A percentile compares a stretch with the other conserved stretches of the same genome.
phyloP scores from a whole-genome alignment of 2,113 vertebrate genomes.

The Cephalopholis sonnerati region DNA sequence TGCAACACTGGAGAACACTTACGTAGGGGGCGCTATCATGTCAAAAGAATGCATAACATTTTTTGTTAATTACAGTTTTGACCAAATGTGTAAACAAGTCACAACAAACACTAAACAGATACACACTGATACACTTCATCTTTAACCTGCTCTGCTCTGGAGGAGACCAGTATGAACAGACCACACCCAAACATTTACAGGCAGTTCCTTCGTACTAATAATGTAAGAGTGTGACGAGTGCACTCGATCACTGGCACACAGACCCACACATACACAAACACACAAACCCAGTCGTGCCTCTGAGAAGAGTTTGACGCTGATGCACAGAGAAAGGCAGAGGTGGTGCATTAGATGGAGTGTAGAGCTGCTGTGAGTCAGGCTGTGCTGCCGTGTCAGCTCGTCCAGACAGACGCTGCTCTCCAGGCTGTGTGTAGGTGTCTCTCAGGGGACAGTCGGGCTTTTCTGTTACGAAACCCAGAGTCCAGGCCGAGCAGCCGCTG shows the following conservation, averaged over 20 bases:
- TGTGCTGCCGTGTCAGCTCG: slow-evolving; percentile 61
- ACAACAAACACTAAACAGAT: background rate
- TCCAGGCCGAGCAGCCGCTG: slow-evolving; percentile 30
- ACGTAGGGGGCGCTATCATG: too few species aligned
- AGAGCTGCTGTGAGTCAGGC: slow-evolving; percentile 70
- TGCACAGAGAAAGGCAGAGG: slow-evolving; percentile 73
- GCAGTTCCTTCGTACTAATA: background rate
- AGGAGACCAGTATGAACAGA: background rate
- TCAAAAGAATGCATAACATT: too few species aligned
- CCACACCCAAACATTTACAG: background rate
- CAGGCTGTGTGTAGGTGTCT: slow-evolving; percentile 68
- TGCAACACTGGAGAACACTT: too few species aligned
- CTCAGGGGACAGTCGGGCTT: slow-evolving; percentile 66
- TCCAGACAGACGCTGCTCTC: slow-evolving; percentile 69
- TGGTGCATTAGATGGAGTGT: slow-evolving; percentile 68
- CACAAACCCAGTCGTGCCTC: slow-evolving; percentile 21
- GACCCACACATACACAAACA: slow-evolving; percentile 21
- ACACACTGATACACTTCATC: too few species aligned
- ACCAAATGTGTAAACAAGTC: background rate
- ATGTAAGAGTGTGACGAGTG: background rate
- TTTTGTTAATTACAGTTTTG: too few species aligned
- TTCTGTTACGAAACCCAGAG: slow-evolving; percentile 61
- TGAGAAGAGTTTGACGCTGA: slow-evolving; percentile 69
- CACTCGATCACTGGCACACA: slow-evolving; percentile 45
- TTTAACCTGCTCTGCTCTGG: too few species aligned